Evolutionary conservation across 1,140 invertebrate genomes (phyloP).

Genomic region (Cyclargus thomasi): DNA sequence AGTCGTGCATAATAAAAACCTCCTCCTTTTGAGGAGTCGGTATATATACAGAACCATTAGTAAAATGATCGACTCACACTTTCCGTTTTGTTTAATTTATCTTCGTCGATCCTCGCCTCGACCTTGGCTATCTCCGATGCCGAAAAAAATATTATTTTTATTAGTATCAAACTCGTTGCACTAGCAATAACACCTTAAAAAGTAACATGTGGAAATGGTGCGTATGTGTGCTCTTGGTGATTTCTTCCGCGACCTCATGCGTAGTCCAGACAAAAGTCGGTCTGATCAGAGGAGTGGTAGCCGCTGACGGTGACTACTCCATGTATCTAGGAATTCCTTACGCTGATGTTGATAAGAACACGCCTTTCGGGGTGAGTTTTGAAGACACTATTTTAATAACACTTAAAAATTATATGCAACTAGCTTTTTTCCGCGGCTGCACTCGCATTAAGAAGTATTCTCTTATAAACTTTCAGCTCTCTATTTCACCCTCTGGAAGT

Average conservation of each 20-base stretch:
- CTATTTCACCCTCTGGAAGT: too few species aligned
- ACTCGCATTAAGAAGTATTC: too few species aligned
- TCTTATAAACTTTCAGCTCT: too few species aligned
- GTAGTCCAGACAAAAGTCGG: conserved; percentile 35
- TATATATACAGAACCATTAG: too few species aligned
- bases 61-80: too few species aligned
- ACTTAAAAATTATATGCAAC: too few species aligned
- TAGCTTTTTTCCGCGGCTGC: too few species aligned
- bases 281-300: conserved; percentile 33
- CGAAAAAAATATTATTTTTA: neutral
- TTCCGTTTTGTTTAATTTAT: too few species aligned
- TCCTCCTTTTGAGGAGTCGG: too few species aligned
- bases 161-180: neutral
- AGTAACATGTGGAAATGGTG: neutral
- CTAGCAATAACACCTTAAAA: neutral
- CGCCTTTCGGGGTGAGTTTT: conserved; percentile 35
- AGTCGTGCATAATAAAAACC: too few species aligned
- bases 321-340: conserved; percentile 49
- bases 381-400: too few species aligned
- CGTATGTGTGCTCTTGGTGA: neutral
- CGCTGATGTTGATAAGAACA: conserved; percentile 29
- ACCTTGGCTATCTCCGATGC: neutral
- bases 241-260: neutral
- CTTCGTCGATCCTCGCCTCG: neutral
- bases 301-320: conserved; percentile 39